These are phyloP conservation scores for Oxyura jamaicensis DNA, from an alignment of 2,113 vertebrate species.

Conservation along the genomic window DNA sequence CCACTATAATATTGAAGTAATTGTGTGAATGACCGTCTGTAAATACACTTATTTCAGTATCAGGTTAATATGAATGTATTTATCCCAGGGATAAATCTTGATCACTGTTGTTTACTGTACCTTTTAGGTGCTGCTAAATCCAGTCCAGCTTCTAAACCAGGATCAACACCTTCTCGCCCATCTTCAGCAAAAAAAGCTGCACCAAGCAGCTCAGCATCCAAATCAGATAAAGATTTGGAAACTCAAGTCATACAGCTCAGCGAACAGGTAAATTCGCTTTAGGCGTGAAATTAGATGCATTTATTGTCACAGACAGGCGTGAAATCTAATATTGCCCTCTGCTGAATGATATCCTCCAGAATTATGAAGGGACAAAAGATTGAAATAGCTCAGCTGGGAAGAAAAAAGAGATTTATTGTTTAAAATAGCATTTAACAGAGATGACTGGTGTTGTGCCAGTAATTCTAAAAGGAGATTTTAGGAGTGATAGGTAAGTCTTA, in stretches of 20 bases:
- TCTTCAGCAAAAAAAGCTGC: constrained; percentile 96
- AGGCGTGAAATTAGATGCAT: background rate
- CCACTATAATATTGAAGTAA: background rate
- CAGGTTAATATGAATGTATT: background rate
- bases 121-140: constrained; percentile 91
- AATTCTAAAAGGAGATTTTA: background rate
- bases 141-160: constrained; percentile 90
- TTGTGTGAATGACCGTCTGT: background rate
- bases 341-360: constrained; percentile 1
- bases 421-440: background rate
- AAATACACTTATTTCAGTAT: background rate
- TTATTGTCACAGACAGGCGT: background rate
- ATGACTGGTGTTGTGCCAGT: background rate
- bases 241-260: constrained; percentile 95
- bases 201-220: constrained; percentile 82
- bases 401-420: background rate
- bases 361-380: background rate
- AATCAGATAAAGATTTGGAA: constrained; percentile 97
- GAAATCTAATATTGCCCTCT: background rate
- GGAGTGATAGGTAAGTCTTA: background rate
- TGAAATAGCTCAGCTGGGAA: background rate
- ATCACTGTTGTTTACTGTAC: background rate
- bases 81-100: background rate
- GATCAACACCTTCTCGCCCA: constrained; percentile 92
- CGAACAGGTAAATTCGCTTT: constrained; percentile 85